These are phyloP conservation scores for Griposia aprilina DNA, from an alignment of 2,888 invertebrate species.

Conservation along the genomic window DNA sequence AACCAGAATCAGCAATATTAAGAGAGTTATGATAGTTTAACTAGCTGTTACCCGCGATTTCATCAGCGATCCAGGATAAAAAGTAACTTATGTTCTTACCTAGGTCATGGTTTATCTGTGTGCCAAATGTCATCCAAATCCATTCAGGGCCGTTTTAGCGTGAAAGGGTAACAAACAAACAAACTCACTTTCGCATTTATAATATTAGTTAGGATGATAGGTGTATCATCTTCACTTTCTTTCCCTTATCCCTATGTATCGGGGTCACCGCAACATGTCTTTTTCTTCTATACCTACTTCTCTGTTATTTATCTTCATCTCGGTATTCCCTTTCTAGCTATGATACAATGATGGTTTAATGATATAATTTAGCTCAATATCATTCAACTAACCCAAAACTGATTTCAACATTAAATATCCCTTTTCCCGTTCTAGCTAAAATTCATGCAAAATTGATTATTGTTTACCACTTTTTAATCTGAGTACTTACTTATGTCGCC, in stretches of 20 bases:
- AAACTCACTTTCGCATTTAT: no score
- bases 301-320: neutral
- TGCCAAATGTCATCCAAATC: no score
- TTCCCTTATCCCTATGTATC: neutral
- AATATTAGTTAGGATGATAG: no score
- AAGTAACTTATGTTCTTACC: no score
- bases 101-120: no score
- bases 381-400: neutral
- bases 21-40: neutral
- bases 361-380: neutral
- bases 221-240: no score
- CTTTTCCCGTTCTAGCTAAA: conserved; percentile 37
- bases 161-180: no score
- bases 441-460: conserved; percentile 47
- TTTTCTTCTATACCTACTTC: neutral
- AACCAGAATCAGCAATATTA: neutral
- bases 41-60: no score
- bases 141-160: no score
- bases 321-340: neutral
- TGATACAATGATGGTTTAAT: neutral
- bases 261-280: neutral
- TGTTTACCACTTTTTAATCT: conserved; percentile 38
- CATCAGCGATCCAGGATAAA: no score
- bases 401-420: conserved; percentile 8
- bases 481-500: conserved; percentile 1